Evolutionary conservation across 2,888 invertebrate species (phyloP), one percentile per base, ranked within the genome.

Genomic region (Andrena dorsata): DNA sequence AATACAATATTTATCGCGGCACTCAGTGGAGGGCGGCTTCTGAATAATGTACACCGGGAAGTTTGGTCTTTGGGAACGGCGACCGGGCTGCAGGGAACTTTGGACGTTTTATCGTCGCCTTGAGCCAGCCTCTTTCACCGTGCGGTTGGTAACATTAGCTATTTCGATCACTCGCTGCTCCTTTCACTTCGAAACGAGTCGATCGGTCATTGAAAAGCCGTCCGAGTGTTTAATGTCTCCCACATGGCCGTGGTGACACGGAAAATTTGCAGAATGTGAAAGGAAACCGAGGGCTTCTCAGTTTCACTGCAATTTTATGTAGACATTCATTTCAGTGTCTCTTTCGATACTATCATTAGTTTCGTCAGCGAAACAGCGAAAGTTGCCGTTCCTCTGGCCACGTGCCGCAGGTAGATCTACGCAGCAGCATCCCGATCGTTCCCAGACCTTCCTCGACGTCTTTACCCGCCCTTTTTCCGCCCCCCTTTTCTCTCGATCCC

Each of bases 31-130:
- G 86, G 20, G 53, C 53, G 53, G 26, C 85, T 82, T 86, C 81
- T 86, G 83, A 82, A 83, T 87, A 85, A 86, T 84, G 80, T 23
- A 35, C 75, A 32, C 68, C 66, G 70, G 79, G 87, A 88, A 81
- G 87, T 88, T 78, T 74, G 81, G 60, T 49, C 58, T 66, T 65
- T 61, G 66, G 51, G 51, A 26, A 47, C 66, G 20, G 16, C 32
- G 76, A 23, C 60, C 32, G n/a, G 41, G 58, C 41, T 8, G 41
- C 53, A 16, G 32, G 51, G 47, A 64, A 63, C 26, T 63, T 30
- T 47, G 5, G 61, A 66, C 82, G 61, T 82, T 82, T 82, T 83
- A 66, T 47, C 47, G 32, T 41, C 63, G 66, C 28, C 35, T 51
- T 10, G 70, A 82, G 56, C 23, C 51, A 8, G 20, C 20, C 20